A percentile compares a stretch with the other conserved stretches of the same genome.
Conservation (phyloP, 2,888 invertebrate species). For the Acleris sparsana region DNA sequence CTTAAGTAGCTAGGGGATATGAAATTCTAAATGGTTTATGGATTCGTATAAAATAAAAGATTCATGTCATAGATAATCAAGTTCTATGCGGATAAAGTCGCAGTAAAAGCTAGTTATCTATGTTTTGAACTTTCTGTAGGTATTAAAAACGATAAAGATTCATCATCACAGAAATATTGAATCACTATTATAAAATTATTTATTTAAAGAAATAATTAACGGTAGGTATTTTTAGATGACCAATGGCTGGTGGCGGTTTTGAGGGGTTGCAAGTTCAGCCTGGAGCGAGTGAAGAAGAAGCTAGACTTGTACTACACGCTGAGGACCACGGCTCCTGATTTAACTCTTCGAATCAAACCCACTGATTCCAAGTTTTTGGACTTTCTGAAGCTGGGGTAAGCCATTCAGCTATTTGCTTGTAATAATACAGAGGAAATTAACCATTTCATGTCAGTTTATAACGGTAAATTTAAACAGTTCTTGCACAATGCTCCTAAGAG, state of each 20-base stretch:
- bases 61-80: too few species aligned
- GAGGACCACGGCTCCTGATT: slow-evolving; percentile 84
- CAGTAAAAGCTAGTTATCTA: too few species aligned
- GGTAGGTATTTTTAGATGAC: slow-evolving; percentile 69
- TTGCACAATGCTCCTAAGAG: too few species aligned
- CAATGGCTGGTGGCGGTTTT: slow-evolving; percentile 81
- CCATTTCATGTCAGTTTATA: too few species aligned
- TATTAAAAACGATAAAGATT: neutral
- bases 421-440: too few species aligned
- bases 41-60: too few species aligned
- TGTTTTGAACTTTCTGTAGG: too few species aligned
- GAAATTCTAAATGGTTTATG: too few species aligned
- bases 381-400: slow-evolving; percentile 78
- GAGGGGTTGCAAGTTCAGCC: slow-evolving; percentile 82
- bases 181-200: too few species aligned
- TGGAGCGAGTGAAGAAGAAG: slow-evolving; percentile 82
- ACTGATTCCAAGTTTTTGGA: slow-evolving; percentile 70
- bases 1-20: too few species aligned
- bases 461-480: too few species aligned
- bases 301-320: slow-evolving; percentile 85
- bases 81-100: too few species aligned
- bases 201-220: neutral
- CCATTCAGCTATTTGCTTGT: neutral
- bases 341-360: slow-evolving; percentile 79
- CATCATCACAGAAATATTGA: neutral